phyloP scores from a whole-genome alignment of 2,113 vertebrate genomes.

The Rhinolophus ferrumequinum region DNA sequence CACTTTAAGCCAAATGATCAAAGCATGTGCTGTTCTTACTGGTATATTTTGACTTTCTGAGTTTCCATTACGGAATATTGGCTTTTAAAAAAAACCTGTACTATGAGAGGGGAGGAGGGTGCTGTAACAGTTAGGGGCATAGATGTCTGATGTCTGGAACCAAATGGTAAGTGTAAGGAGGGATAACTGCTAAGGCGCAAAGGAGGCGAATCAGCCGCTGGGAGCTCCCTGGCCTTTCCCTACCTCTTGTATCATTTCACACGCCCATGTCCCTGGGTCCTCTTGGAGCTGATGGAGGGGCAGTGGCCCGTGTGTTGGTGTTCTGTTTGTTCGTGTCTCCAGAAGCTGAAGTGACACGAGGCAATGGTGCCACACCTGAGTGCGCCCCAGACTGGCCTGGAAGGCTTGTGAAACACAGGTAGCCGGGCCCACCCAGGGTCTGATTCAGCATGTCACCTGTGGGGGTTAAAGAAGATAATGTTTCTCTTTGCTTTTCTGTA shows the following conservation, averaged over 20 bases:
- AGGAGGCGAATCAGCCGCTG: fast-evolving
- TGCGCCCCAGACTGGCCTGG: fast-evolving
- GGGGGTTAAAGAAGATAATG: fast-evolving
- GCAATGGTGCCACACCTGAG: background rate
- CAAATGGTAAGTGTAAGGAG: background rate
- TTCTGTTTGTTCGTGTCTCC: background rate
- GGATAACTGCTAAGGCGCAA: background rate
- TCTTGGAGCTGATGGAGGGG: fast-evolving
- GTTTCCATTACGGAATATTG: background rate
- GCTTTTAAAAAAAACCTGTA: background rate
- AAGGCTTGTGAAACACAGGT: background rate
- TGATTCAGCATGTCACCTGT: background rate
- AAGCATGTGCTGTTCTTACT: fast-evolving
- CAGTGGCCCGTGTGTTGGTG: background rate
- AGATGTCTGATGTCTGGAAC: background rate
- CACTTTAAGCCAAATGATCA: background rate
- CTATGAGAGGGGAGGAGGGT: background rate
- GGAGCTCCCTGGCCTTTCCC: background rate
- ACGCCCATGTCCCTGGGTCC: too few species aligned
- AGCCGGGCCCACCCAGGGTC: fast-evolving
- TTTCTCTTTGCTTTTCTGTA: background rate
- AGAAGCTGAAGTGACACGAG: background rate
- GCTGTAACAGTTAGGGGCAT: background rate
- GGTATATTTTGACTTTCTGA: background rate
- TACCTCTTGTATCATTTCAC: fast-evolving